phyloP scores from a whole-genome alignment of 30 jellyfish, hydroid and myxozoan genomes.

The Hydractinia symbiolongicarpus region DNA sequence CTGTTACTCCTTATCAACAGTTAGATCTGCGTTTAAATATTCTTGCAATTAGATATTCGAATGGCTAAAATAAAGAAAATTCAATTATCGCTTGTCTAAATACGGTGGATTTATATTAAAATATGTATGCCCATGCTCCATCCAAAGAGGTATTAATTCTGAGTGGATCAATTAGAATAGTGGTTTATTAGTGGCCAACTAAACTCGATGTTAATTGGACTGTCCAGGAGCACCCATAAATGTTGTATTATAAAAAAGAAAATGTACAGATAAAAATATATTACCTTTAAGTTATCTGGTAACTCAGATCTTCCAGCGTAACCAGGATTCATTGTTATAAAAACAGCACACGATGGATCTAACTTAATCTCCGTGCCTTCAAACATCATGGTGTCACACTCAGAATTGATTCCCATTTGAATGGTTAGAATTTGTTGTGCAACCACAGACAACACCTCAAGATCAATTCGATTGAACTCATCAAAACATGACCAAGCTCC shows the following conservation, averaged over 20 bases:
- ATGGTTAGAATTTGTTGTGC: slow-evolving; percentile 94
- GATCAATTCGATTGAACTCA: slow-evolving; percentile 93
- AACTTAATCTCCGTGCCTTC: slow-evolving; percentile 93
- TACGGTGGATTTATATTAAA: too few species aligned
- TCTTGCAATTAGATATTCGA: too few species aligned
- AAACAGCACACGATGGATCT: slow-evolving; percentile 94
- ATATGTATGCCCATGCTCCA: too few species aligned
- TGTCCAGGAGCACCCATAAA: too few species aligned
- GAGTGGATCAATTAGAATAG: too few species aligned
- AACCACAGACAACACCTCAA: slow-evolving; percentile 93
- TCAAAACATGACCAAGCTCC: slow-evolving; percentile 99
- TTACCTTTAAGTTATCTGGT: slow-evolving; percentile 93
- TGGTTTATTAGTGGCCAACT: too few species aligned
- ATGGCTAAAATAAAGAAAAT: too few species aligned
- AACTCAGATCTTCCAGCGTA: slow-evolving; percentile 98
- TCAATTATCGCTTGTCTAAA: too few species aligned
- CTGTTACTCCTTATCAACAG: too few species aligned
- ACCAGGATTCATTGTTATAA: slow-evolving; percentile 98
- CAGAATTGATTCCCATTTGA: slow-evolving; percentile 95
- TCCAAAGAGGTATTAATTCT: too few species aligned
- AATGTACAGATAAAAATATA: neutral
- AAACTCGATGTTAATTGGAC: too few species aligned
- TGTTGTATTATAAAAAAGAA: neutral
- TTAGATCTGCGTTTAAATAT: too few species aligned
- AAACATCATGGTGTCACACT: slow-evolving; percentile 74